phyloP scores from a whole-genome alignment of 2,113 vertebrate genomes.

The Chiloscyllium plagiosum region DNA sequence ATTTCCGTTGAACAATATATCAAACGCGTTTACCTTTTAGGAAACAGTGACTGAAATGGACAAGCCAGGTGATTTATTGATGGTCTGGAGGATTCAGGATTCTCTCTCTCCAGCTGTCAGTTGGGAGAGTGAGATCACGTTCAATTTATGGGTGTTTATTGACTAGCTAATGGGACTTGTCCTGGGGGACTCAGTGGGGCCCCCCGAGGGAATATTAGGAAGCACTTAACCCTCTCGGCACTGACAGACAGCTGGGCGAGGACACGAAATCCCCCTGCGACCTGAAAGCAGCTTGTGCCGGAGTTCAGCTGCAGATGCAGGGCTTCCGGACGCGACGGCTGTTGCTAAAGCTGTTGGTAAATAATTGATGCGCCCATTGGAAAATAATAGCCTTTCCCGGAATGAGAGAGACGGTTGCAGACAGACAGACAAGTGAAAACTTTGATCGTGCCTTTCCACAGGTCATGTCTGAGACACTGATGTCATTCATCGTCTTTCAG shows the following conservation, averaged over 20 bases:
- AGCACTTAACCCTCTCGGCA: background rate
- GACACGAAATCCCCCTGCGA: background rate
- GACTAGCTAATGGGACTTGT: slow-evolving; percentile 38
- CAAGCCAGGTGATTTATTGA: too few relatives aligned
- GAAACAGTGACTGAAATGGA: background rate
- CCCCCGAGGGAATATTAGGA: background rate
- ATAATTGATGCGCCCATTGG: slow-evolving; percentile 39
- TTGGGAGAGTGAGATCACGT: background rate
- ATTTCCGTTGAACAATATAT: too few relatives aligned
- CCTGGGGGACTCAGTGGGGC: background rate
- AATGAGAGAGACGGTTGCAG: slow-evolving; percentile 28
- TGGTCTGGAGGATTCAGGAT: too few relatives aligned
- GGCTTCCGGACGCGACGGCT: slow-evolving; percentile 8
- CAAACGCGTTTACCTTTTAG: too few relatives aligned
- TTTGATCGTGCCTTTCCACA: background rate
- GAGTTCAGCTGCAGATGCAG: slow-evolving; percentile 33
- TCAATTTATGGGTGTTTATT: slow-evolving; percentile 33
- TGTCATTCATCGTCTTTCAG: background rate
- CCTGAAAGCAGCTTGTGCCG: too few relatives aligned
- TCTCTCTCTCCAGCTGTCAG: background rate
- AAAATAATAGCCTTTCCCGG: slow-evolving; percentile 20
- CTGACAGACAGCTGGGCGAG: slow-evolving; percentile 39
- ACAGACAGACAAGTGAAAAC: background rate
- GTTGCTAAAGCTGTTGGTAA: slow-evolving; percentile 31
- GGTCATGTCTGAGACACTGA: background rate